phyloP scores from a whole-genome alignment of 2,113 vertebrate genomes.

The Eulacestoma nigropectus region DNA sequence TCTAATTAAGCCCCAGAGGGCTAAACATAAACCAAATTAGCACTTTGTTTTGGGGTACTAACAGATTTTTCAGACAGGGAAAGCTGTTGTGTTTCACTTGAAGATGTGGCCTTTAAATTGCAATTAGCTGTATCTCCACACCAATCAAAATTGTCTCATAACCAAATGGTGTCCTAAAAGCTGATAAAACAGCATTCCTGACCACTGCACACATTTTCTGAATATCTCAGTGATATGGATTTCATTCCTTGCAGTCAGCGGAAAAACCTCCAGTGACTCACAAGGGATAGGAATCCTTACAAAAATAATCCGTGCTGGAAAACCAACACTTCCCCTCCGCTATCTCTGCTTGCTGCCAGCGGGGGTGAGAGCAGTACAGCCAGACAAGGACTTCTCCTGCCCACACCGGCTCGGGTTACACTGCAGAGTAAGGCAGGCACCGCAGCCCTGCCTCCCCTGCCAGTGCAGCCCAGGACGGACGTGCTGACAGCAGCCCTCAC shows the following conservation, averaged over 20 bases:
- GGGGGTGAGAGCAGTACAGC: not conserved
- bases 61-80: not conserved
- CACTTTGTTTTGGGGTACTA: not conserved
- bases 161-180: not conserved
- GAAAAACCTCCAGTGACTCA: constrained; percentile 39
- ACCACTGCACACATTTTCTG: not conserved
- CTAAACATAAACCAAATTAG: not conserved
- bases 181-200: not conserved
- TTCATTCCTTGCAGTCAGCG: not conserved
- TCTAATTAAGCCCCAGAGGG: not conserved
- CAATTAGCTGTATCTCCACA: not conserved
- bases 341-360: not conserved
- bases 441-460: not conserved
- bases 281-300: not conserved
- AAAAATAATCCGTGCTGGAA: constrained; percentile 16
- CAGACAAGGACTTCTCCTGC: not conserved
- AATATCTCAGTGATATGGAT: not conserved
- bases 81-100: not conserved
- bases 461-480: not conserved
- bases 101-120: not conserved
- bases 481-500: not conserved
- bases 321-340: not conserved
- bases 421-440: not conserved
- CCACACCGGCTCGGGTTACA: not conserved
- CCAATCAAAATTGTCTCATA: not conserved